Percentiles rank a stretch among this genome's conserved stretches.
These are phyloP conservation scores for Drosophila cracens DNA, from an alignment of 2,888 invertebrate species.

Conservation along the genomic window DNA sequence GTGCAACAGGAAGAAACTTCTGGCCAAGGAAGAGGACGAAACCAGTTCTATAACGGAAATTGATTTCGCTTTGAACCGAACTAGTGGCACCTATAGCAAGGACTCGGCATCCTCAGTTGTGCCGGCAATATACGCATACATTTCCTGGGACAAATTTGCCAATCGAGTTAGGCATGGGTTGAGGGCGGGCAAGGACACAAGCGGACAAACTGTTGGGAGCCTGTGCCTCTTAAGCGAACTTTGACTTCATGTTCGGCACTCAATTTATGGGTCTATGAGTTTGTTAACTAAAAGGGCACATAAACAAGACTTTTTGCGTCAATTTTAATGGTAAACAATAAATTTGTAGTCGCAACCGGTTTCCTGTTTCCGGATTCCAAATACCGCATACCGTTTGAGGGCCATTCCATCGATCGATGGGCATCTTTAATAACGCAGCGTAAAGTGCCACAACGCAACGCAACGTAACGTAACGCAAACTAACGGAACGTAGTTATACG, in stretches of 20 bases:
- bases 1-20: conserved; percentile 78
- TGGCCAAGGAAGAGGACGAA: conserved; percentile 43
- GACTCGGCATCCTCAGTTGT: conserved; percentile 10
- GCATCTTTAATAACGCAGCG: conserved; percentile 44
- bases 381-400: conserved; percentile 5
- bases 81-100: conserved; percentile 28
- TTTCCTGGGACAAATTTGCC: conserved; percentile 80
- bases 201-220: conserved; percentile 3
- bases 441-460: conserved; percentile 2
- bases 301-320: conserved; percentile 74
- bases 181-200: not conserved
- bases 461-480: conserved; percentile 15
- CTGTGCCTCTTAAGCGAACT: conserved; percentile 68
- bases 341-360: conserved; percentile 52
- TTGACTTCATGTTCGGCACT: conserved; percentile 75
- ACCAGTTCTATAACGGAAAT: conserved; percentile 69
- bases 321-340: conserved; percentile 75
- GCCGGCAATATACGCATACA: conserved; percentile 65
- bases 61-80: conserved; percentile 69
- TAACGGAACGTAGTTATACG: conserved; percentile 13
- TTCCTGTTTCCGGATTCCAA: conserved; percentile 24
- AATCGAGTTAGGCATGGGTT: conserved; percentile 21
- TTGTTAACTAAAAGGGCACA: conserved; percentile 78
- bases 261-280: conserved; percentile 80
- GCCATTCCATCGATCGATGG: conserved; percentile 26